Percentiles rank a stretch among this genome's conserved stretches.
These are phyloP conservation scores for Sarotherodon lohbergeri DNA, from an alignment of 2,113 vertebrate genomes.

Conservation along the genomic window DNA sequence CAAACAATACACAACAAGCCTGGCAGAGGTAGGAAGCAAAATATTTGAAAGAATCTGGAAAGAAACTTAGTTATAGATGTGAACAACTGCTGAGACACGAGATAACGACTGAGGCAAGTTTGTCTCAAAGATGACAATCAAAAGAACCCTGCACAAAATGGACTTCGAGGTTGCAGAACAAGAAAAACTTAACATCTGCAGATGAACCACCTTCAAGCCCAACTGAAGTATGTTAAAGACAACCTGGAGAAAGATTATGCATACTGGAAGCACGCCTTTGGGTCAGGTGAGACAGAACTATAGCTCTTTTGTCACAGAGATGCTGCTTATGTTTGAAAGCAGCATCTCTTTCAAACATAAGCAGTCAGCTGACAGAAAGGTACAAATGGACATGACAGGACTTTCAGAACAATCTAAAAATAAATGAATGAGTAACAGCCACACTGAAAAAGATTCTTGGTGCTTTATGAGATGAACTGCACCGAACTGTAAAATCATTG, in stretches of 20 bases:
- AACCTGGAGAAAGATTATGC: neutral
- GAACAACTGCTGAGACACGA: neutral
- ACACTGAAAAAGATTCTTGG: neutral
- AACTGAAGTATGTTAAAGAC: neutral
- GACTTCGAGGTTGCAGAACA: neutral
- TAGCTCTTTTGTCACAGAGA: neutral
- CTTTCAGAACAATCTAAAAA: neutral
- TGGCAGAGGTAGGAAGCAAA: neutral
- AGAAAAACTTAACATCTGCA: neutral
- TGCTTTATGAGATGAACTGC: neutral
- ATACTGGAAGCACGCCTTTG: neutral
- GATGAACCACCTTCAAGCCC: neutral
- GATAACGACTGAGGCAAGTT: neutral
- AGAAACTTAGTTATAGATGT: neutral
- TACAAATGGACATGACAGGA: neutral
- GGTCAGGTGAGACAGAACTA: neutral
- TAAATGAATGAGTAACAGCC: neutral
- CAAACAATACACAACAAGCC: neutral
- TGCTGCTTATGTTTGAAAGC: neutral
- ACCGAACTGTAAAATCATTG: rapidly evolving
- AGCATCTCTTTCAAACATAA: neutral
- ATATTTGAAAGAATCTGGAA: neutral
- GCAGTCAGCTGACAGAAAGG: neutral
- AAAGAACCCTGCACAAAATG: neutral
- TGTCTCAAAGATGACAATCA: rapidly evolving